A percentile compares a stretch with the other conserved stretches of the same genome.
Conservation (phyloP, 2,113 vertebrate species). For the Lasiurus borealis region DNA sequence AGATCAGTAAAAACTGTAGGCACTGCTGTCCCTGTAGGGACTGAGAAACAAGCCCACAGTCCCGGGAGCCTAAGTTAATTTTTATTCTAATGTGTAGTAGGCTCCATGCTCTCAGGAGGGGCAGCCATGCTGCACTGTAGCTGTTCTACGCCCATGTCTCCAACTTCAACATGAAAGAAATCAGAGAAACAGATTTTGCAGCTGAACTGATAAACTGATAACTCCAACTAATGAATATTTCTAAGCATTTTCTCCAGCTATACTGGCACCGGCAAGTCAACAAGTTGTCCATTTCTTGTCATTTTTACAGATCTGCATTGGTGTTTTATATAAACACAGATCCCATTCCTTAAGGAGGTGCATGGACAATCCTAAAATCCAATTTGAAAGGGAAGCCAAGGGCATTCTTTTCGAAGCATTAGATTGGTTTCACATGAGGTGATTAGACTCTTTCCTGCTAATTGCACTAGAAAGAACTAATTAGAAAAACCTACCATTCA, state of each 20-base stretch:
- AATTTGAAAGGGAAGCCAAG: slow-evolving; percentile 95
- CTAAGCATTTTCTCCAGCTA: background rate
- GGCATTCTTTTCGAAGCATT: slow-evolving; percentile 95
- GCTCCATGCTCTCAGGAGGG: background rate
- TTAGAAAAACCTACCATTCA: slow-evolving; percentile 97
- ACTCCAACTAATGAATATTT: background rate
- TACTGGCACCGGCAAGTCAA: background rate
- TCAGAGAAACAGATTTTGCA: background rate
- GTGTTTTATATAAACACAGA: background rate
- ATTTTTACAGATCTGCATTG: background rate
- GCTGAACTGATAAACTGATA: background rate
- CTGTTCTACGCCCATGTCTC: background rate
- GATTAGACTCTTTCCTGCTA: slow-evolving; percentile 97
- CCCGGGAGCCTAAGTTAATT: background rate
- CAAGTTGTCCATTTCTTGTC: background rate
- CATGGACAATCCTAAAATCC: slow-evolving; percentile 85
- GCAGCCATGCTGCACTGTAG: background rate
- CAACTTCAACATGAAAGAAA: background rate
- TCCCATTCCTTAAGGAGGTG: slow-evolving; percentile 79
- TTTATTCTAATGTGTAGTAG: background rate
- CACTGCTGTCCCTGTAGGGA: background rate
- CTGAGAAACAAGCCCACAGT: background rate
- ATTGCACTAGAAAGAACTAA: slow-evolving; percentile 98
- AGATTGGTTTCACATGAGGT: slow-evolving; percentile 98
- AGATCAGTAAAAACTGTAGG: background rate